Evolutionary conservation across 2,888 invertebrate species (phyloP), one percentile per base, ranked within the genome.

Genomic region (Drosophila pseudotakahashii): DNA sequence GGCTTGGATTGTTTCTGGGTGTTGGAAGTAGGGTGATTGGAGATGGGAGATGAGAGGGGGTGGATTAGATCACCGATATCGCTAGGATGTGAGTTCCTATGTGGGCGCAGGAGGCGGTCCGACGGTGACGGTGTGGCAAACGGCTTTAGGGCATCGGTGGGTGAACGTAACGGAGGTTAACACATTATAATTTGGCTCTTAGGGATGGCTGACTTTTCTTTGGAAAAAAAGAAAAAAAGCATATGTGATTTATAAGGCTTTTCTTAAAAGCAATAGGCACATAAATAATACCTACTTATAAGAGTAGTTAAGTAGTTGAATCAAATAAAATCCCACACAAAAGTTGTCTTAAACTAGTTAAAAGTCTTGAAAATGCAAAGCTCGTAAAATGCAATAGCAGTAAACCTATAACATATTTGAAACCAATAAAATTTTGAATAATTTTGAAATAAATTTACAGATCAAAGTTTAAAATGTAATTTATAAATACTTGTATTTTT

Each of bases 91-190:
- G 48, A 14, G 14, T 14, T 7, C 14, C 45, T 7, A 14, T 30
- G 44, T 45, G 32, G 39, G 47, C 52, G 41, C 34, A 19, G 34
- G n/a, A 42, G 47, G 47, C 47, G 70, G 14, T 6, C 32, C 26
- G 19, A 36, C 23, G 44, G 16, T 61, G 61, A 55, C 34, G 42
- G 39, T 26, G 30, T 44, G 30, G 14, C 36, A 13, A 50, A 36
- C 19, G 32, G 64, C 52, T 64, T 16, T n/a, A 26, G 66, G 64
- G 64, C 51, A 45, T 64, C 9, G 64, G 44, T 39, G 64, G 64
- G 51, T 39, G 64, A 64, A 66, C 32, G 64, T 64, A 66, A 64
- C 66, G 66, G 51, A 34, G 51, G 61, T 13, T 42, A 50, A 42
- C 34, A 34, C 48, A 59, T 41, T 48, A 19, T 10, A n/a, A 58